Evolutionary conservation across 1,140 invertebrate species (phyloP).

Genomic region (Cheumatopsyche charites): DNA sequence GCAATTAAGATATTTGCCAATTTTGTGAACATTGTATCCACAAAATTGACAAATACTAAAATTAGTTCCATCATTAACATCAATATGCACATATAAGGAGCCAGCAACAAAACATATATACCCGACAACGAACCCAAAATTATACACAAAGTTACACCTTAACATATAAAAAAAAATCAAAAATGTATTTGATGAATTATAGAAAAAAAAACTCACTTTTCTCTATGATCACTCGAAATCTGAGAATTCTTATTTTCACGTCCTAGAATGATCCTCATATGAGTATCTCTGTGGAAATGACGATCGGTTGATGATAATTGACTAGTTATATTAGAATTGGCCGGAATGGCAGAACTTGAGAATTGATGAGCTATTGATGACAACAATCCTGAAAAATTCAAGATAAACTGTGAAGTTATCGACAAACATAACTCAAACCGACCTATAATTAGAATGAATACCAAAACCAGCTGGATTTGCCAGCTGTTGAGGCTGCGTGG

Average conservation of each 20-base stretch:
- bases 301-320: constrained; percentile 56
- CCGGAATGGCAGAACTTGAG: neutral
- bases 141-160: neutral
- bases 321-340: neutral
- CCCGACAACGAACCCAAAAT: neutral
- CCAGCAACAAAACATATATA: neutral
- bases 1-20: too few relatives aligned
- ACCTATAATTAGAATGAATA: too few relatives aligned
- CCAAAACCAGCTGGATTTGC: constrained; percentile 16
- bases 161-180: neutral
- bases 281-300: constrained; percentile 84
- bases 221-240: constrained; percentile 47
- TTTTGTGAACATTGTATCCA: too few relatives aligned
- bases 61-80: too few relatives aligned
- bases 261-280: constrained; percentile 89
- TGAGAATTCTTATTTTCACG: constrained; percentile 60
- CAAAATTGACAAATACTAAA: too few relatives aligned
- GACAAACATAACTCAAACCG: constrained; percentile 38
- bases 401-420: constrained; percentile 33
- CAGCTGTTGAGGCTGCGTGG: constrained; percentile 52
- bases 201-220: constrained; percentile 43
- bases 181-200: neutral
- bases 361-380: neutral
- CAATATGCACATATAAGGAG: neutral
- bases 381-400: neutral